Evolutionary conservation across 2,797 vertebrate genomes (phyloP).

Genomic region (Hirundo rustica): DNA sequence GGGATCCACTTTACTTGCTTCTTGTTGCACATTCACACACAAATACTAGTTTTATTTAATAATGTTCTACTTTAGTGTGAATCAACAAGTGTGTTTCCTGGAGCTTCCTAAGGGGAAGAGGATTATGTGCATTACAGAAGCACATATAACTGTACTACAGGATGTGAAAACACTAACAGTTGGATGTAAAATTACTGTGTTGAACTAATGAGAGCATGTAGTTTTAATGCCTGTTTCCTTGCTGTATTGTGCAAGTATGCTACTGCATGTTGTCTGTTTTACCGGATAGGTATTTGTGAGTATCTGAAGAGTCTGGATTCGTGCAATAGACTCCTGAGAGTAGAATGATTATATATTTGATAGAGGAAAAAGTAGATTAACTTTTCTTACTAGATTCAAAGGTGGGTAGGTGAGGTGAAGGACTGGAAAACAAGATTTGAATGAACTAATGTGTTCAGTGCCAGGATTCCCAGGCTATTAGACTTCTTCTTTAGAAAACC

Average conservation of each 20-base stretch:
- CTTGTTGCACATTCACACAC: not conserved
- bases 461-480: slow-evolving; percentile 22
- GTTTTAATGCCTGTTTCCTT: not conserved
- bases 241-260: not conserved
- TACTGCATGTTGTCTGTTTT: not conserved
- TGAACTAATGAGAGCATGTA: not conserved
- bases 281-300: not conserved
- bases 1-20: not conserved
- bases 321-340: not conserved
- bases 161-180: not conserved
- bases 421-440: slow-evolving; percentile 15
- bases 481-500: not conserved
- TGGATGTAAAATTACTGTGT: not conserved
- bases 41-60: not conserved
- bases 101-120: not conserved
- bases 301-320: not conserved
- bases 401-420: not conserved
- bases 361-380: not conserved
- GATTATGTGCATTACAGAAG: not conserved
- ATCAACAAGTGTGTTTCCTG: slow-evolving; percentile 23
- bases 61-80: not conserved
- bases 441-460: slow-evolving; percentile 17
- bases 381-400: not conserved
- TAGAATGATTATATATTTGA: not conserved
- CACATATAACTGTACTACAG: not conserved